Base-by-base conservation (phyloP, 1,140 invertebrate genomes). In the Metaphire vulgaris region DNA sequence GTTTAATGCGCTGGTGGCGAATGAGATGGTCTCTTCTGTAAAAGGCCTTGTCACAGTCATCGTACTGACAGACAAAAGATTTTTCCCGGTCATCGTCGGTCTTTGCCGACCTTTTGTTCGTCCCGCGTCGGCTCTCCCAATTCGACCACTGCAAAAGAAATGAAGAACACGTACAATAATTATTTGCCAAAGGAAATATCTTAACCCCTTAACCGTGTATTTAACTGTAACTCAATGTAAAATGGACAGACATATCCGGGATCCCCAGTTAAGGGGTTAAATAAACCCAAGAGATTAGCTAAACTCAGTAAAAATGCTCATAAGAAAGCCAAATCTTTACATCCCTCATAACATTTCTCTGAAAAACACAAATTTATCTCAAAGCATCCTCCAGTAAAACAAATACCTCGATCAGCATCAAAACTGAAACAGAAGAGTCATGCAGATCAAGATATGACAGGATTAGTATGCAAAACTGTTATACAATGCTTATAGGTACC, bases 1-100 rank as follows among this genome's bases (percentile, higher is more conserved):
- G 72, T 30, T 73, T 73, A 29, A 73, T 73, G 26, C 72, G 32
- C 34, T 73, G 72, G 41, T 73, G 72, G 28, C 72, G 72, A 15
- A 34, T 73, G 31, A 73, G 33, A 41, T 73, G 72, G 72, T 73
- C 72, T 30, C 56, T 73, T 1, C 72, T 32, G 33, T 41, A 73
- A 34, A 73, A 73, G 12, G 72, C 72, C 72, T 73, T 73, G 33
- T 31, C 41, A n/a, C 72, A 73, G 15, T 34, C 31, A 16, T 41
- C 28, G 33, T 73, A 73, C 21, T 73, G 72, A 64, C 72, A 73
- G 2, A 41, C 72, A 26, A 73, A 73, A 1, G 72, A 73, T 30
- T 73, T 73, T n/a, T 34, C 31, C 26, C 72, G 33, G 1, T 41
- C 1, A 1, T 34, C 72, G 28, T 41, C 33, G 14, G 28, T 34